phyloP scores from a whole-genome alignment of 2,888 invertebrate genomes.

The Drosophila setosimentum region DNA sequence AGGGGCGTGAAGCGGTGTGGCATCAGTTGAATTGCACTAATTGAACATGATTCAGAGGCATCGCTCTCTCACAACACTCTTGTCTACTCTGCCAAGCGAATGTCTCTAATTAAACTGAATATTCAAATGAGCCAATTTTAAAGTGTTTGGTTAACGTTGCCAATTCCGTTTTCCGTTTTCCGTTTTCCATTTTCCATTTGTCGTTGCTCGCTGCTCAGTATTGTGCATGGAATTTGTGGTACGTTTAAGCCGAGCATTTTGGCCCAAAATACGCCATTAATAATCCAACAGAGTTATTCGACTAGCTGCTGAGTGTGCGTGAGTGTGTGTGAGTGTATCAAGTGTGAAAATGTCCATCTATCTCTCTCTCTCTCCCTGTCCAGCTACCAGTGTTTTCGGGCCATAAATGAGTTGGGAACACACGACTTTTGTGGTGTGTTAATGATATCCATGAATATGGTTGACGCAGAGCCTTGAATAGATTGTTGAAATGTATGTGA shows the following conservation, averaged over 20 bases:
- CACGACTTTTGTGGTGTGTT: slow-evolving; percentile 20
- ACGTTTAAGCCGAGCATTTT: slow-evolving; percentile 49
- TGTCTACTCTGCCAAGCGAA: not conserved
- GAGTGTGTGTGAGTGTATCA: slow-evolving; percentile 26
- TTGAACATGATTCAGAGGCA: slow-evolving; percentile 72
- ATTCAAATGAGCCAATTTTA: slow-evolving; percentile 57
- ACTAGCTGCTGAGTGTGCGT: not conserved
- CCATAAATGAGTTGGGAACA: slow-evolving; percentile 25
- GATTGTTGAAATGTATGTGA: slow-evolving; percentile 3
- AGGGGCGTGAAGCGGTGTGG: not conserved
- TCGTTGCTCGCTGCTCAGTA: slow-evolving; percentile 17
- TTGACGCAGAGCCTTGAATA: not conserved
- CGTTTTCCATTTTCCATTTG: slow-evolving; percentile 1
- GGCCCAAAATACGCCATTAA: slow-evolving; percentile 50
- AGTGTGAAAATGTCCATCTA: slow-evolving; percentile 40
- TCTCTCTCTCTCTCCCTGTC: not conserved
- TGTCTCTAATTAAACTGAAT: slow-evolving; percentile 71
- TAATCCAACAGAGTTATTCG: slow-evolving; percentile 32
- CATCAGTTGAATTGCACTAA: slow-evolving; percentile 66
- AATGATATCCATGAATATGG: slow-evolving; percentile 34
- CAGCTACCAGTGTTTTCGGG: slow-evolving; percentile 17
- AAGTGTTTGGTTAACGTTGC: slow-evolving; percentile 29
- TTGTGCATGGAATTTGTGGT: slow-evolving; percentile 56
- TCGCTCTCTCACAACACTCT: not conserved
- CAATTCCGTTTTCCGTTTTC: slow-evolving; percentile 15